phyloP scores from a whole-genome alignment of 2,797 vertebrate species.

The Bovichtus diacanthus region DNA sequence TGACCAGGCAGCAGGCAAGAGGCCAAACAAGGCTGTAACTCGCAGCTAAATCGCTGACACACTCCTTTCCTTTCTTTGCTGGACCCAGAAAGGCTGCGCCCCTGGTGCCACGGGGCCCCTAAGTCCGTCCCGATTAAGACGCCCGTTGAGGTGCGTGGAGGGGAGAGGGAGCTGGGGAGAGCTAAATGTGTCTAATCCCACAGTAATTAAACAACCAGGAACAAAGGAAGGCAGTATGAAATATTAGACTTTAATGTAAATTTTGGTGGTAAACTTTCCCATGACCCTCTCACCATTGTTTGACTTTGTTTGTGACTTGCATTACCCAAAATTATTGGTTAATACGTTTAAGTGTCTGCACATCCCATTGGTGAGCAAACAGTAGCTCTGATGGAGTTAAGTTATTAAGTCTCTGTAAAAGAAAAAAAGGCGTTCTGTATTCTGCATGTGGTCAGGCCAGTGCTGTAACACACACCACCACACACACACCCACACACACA shows the following conservation, averaged over 20 bases:
- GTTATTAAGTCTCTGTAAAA: constrained; percentile 15
- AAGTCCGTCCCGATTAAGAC: constrained; percentile 64
- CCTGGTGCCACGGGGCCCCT: constrained; percentile 52
- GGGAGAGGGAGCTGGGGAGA: constrained; percentile 20
- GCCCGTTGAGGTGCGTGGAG: constrained; percentile 28
- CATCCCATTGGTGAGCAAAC: constrained; percentile 9
- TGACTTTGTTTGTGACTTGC: constrained; percentile 27
- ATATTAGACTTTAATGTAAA: constrained; percentile 61
- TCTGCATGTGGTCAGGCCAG: neutral
- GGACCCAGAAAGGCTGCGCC: constrained; percentile 61
- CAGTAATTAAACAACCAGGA: constrained; percentile 65
- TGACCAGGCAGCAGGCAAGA: constrained; percentile 51
- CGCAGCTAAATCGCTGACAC: constrained; percentile 74
- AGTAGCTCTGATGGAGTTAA: neutral
- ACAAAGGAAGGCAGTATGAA: constrained; percentile 59
- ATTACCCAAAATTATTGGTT: constrained; percentile 27
- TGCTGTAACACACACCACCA: neutral
- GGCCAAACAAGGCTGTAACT: constrained; percentile 60
- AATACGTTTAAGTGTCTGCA: constrained; percentile 17
- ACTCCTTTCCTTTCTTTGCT: constrained; percentile 75
- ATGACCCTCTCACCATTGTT: constrained; percentile 60
- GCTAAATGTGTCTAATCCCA: constrained; percentile 67
- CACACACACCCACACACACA: too few species aligned
- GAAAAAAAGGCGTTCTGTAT: neutral
- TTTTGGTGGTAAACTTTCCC: constrained; percentile 74